phyloP scores from a whole-genome alignment of 2,797 vertebrate genomes.

The Gadopsis marmoratus region DNA sequence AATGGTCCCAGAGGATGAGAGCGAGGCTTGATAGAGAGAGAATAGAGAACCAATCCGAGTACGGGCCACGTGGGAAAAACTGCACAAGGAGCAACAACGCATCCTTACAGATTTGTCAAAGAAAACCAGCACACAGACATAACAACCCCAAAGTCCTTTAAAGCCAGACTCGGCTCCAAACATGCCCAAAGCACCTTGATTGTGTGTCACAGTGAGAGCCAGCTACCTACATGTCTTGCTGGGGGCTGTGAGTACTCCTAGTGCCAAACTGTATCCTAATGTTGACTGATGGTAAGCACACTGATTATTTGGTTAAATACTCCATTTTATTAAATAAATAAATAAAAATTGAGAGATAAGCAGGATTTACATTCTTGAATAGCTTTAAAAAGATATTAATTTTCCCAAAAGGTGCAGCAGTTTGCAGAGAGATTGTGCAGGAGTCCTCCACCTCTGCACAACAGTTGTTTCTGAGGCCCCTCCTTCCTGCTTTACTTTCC shows the following conservation, averaged over 20 bases:
- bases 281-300: neutral
- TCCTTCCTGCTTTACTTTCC: conserved; percentile 30
- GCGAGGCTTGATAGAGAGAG: conserved; percentile 5
- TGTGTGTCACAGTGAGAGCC: conserved; percentile 12
- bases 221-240: neutral
- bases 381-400: neutral
- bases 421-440: conserved; percentile 23
- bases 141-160: conserved; percentile 20
- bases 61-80: conserved; percentile 9
- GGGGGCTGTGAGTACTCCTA: neutral
- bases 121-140: conserved; percentile 30
- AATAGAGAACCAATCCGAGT: neutral
- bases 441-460: conserved; percentile 30
- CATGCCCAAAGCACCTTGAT: conserved; percentile 14
- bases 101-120: conserved; percentile 23
- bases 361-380: neutral
- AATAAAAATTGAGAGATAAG: neutral
- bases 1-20: conserved; percentile 19
- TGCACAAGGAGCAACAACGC: conserved; percentile 13
- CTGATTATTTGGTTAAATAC: neutral
- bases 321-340: too few species aligned
- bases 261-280: neutral
- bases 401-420: neutral
- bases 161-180: neutral
- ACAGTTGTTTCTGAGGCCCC: conserved; percentile 39